These are phyloP conservation scores for Pterophyllum scalare DNA, from an alignment of 2,113 vertebrate species.

Conservation along the genomic window DNA sequence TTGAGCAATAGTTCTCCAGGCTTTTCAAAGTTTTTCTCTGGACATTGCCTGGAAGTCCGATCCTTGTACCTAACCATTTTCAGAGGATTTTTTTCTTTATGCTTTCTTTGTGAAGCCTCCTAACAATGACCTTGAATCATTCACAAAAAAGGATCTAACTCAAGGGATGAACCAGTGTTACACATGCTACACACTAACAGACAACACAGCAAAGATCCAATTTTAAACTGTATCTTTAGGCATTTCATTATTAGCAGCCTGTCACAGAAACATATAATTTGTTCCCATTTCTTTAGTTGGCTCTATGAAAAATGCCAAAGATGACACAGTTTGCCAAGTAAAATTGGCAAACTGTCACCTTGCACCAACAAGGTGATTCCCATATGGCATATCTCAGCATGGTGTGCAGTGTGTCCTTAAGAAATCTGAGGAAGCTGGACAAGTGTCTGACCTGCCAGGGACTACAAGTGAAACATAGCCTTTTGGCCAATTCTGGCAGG, in stretches of 20 bases:
- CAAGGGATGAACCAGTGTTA: not conserved
- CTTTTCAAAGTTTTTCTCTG: not conserved
- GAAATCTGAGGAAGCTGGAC: not conserved
- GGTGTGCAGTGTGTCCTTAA: not conserved
- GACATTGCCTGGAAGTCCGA: not conserved
- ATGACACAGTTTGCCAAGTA: not conserved
- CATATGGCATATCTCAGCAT: not conserved
- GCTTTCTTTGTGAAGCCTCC: not conserved
- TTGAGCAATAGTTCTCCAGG: not conserved
- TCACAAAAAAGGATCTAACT: not conserved
- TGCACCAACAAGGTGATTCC: not conserved
- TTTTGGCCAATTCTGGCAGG: too few relatives aligned
- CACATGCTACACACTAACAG: not conserved
- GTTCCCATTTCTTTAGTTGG: not conserved
- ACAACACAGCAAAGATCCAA: not conserved
- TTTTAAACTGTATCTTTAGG: not conserved
- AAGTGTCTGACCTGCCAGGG: not conserved
- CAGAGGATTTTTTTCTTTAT: not conserved
- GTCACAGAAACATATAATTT: not conserved
- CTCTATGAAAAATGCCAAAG: not conserved
- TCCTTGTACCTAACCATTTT: not conserved
- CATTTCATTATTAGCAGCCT: not conserved
- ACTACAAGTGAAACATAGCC: too few relatives aligned
- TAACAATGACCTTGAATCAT: not conserved
- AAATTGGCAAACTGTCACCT: too few relatives aligned